Evolutionary conservation across 2,888 invertebrate genomes (phyloP).

Genomic region (Hemaris fuciformis): DNA sequence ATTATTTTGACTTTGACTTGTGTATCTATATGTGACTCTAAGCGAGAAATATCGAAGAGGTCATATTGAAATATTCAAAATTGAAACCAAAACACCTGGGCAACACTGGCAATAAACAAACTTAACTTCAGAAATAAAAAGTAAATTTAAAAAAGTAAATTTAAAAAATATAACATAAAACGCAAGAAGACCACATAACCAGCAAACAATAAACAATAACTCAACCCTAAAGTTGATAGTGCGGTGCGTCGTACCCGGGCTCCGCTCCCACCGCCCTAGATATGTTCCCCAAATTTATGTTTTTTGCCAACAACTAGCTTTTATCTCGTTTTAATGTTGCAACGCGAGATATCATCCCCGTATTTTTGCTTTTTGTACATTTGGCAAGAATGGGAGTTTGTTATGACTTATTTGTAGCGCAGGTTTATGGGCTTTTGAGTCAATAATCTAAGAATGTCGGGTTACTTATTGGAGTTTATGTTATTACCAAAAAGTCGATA

Average conservation of each 20-base stretch:
- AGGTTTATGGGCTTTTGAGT: not conserved
- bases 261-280: not conserved
- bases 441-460: too few relatives aligned
- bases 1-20: too few relatives aligned
- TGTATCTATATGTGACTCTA: too few relatives aligned
- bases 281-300: constrained; percentile 56
- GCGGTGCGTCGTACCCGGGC: not conserved
- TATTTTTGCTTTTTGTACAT: constrained; percentile 56
- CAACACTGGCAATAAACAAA: not conserved
- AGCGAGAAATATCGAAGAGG: too few relatives aligned
- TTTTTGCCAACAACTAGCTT: constrained; percentile 61
- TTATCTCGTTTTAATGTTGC: constrained; percentile 66
- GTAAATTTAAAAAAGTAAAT: not conserved
- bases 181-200: constrained; percentile 5
- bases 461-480: too few relatives aligned
- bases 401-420: constrained; percentile 17
- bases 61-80: not conserved
- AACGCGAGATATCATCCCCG: constrained; percentile 28
- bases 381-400: constrained; percentile 40
- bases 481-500: too few relatives aligned
- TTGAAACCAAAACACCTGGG: not conserved
- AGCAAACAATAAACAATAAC: constrained; percentile 8
- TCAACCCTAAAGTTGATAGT: constrained; percentile 10
- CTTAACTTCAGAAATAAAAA: too few relatives aligned
- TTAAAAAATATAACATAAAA: not conserved